Base-by-base conservation (phyloP, 2,797 vertebrate genomes). In the Hemibagrus guttatus region DNA sequence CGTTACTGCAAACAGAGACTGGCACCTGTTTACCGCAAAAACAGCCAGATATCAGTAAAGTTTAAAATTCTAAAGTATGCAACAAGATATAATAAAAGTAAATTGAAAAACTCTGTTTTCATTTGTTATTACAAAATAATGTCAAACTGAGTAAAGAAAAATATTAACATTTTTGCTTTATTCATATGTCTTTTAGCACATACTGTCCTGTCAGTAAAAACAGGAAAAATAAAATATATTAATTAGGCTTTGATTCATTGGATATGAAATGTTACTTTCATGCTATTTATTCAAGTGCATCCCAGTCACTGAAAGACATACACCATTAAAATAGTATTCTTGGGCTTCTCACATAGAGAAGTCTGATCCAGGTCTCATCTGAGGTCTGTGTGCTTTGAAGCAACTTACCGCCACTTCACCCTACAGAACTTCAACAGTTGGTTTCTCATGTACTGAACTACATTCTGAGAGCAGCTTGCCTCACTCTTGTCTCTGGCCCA, bases 391-490 rank as follows among this genome's bases (percentile, higher is more conserved):
- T 71, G 46, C 42, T 28, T 26, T 74, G 88, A 89, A 88, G 74
- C 82, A 69, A 95, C 94, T 95, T 91, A 95, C 94, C 94, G 94
- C 94, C 92, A 93, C 86, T 91, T 94, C 46, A 93, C 94, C 92
- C 92, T 95, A 95, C 92, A 94, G 92, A 95, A 94, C 94, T 93
- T 95, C 93, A 95, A 93, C 88, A 95, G 93, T 89, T 94, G 95
- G 91, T 91, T 93, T 93, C 93, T 95, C 93, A 95, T 93, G 94
- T 91, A 94, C 89, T 92, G 93, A 93, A 94, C 94, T 93, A 94
- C 93, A 94, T 93, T 93, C 87, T 94, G 92, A 92, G 93, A 94
- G 93, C 93, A 91, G 93, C 95, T 96, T 95, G 95, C 95, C 95
- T 95, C 93, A 89, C 94, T 95, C 90, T 93, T 94, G 91, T 95